Evolutionary conservation across 2,888 invertebrate species (phyloP).

Genomic region (Drosophila anceps): DNA sequence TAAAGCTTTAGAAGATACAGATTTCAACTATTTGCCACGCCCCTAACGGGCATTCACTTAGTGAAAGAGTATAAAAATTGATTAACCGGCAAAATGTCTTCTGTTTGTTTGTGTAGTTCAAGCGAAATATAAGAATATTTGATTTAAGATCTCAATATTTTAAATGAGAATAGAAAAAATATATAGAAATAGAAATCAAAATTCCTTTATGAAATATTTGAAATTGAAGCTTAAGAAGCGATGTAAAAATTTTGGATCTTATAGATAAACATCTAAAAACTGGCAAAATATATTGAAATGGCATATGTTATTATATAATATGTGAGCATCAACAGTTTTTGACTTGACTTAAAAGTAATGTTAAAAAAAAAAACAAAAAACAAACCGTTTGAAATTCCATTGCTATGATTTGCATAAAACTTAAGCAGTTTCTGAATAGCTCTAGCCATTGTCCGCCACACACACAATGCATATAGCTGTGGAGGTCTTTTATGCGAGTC

Average conservation of each 20-base stretch:
- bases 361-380: no score
- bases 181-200: not conserved
- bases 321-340: no score
- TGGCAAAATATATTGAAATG: not conserved
- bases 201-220: not conserved
- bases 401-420: not conserved
- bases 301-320: no score
- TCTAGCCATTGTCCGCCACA: not conserved
- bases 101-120: no score
- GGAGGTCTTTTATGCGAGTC: conserved; percentile 8
- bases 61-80: no score
- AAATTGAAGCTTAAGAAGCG: not conserved
- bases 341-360: no score
- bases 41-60: no score
- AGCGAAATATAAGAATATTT: not conserved
- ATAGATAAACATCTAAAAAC: no score
- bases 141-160: not conserved
- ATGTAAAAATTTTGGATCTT: no score
- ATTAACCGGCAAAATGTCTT: no score
- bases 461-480: conserved; percentile 9
- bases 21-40: no score
- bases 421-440: not conserved
- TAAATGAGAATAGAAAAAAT: not conserved
- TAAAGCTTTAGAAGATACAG: no score
- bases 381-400: not conserved